phyloP scores from a whole-genome alignment of 2,797 vertebrate genomes.

The Borostomias antarcticus region DNA sequence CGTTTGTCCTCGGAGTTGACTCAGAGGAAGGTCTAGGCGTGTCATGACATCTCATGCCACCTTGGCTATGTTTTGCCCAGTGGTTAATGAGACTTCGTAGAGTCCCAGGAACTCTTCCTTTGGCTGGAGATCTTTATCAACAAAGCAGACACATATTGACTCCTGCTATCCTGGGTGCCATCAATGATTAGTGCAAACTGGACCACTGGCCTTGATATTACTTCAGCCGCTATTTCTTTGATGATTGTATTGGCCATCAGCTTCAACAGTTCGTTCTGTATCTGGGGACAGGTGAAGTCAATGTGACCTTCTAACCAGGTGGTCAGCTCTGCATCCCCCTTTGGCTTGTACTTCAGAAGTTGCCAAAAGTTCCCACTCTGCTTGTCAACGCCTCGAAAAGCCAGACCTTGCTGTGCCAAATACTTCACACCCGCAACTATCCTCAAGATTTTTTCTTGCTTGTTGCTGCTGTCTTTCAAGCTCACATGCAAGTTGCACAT shows the following conservation, averaged over 20 bases:
- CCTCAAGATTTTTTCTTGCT: conserved; percentile 19
- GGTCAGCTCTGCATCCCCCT: conserved; percentile 27
- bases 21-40: conserved; percentile 24
- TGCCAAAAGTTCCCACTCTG: conserved; percentile 17
- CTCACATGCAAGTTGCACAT: conserved; percentile 14
- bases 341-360: conserved; percentile 27
- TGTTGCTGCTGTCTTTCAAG: conserved; percentile 22
- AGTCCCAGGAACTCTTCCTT: conserved; percentile 23
- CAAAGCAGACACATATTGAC: conserved; percentile 26
- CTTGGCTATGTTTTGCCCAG: conserved; percentile 8
- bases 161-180: conserved; percentile 29
- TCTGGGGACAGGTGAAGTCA: conserved; percentile 29
- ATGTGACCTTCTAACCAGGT: conserved; percentile 23
- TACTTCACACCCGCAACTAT: conserved; percentile 19
- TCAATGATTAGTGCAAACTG: conserved; percentile 27
- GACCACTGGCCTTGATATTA: conserved; percentile 15
- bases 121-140: conserved; percentile 21
- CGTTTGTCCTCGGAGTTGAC: conserved; percentile 19
- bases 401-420: conserved; percentile 7
- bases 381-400: conserved; percentile 8
- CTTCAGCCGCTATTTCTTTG: conserved; percentile 16
- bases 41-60: conserved; percentile 24
- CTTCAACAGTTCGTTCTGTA: conserved; percentile 34
- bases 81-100: conserved; percentile 23
- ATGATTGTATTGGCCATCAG: conserved; percentile 22